A percentile compares a stretch with the other conserved stretches of the same genome.
These are phyloP conservation scores for Leptothorax acervorum DNA, from an alignment of 2,888 invertebrate species.

Conservation along the genomic window DNA sequence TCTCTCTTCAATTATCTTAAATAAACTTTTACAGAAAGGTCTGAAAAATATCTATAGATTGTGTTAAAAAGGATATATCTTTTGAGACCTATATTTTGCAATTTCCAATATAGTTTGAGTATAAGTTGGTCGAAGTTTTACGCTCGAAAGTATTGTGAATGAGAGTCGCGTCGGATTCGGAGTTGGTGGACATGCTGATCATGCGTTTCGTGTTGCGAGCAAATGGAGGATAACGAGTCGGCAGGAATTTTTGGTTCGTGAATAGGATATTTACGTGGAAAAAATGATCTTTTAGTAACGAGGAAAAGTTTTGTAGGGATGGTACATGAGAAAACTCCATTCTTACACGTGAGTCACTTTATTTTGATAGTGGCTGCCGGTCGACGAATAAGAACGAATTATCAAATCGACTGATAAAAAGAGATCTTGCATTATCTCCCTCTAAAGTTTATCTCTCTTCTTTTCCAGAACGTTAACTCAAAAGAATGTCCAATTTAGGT, in stretches of 20 bases:
- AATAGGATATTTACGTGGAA: not conserved
- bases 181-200: constrained; percentile 18
- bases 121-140: not conserved
- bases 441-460: not conserved
- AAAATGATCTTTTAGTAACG: not conserved
- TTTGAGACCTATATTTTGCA: not conserved
- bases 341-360: constrained; percentile 2
- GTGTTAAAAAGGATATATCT: not conserved
- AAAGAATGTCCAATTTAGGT: not conserved
- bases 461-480: not conserved
- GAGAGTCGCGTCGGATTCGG: not conserved
- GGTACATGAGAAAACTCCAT: not conserved
- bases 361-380: not conserved
- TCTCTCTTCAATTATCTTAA: not conserved
- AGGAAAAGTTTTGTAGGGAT: not conserved
- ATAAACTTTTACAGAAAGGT: not conserved
- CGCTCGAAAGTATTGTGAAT: not conserved
- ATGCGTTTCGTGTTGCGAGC: constrained; percentile 13
- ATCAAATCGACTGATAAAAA: constrained; percentile 5
- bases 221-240: constrained; percentile 6
- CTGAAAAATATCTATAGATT: not conserved
- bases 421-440: not conserved
- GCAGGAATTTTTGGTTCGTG: constrained; percentile 15
- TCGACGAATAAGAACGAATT: not conserved
- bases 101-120: not conserved